Base-by-base conservation (phyloP, 1,140 invertebrate genomes). In the Bombus difficillimus region DNA sequence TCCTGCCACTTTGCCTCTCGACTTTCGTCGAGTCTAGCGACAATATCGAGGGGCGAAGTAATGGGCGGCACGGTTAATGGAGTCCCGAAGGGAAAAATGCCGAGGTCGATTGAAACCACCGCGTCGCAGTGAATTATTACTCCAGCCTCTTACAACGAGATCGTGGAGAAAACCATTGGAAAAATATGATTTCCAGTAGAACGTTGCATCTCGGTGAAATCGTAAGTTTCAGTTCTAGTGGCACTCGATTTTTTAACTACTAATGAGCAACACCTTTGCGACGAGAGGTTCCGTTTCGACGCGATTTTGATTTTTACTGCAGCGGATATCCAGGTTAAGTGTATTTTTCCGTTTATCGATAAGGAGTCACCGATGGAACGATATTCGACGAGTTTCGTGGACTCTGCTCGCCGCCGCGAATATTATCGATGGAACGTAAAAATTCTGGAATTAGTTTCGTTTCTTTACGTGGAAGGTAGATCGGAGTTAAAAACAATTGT, bases 51-150 rank as follows among this genome's bases (percentile, higher is more conserved):
- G 22, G n/a, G 47, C 66, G 13, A 62, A 25, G 47, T 84, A 84
- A 84, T 71, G 82, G 47, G 47, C 47, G 47, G 75, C 39, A 59
- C 28, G 12, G 64, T 76, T 84, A 78, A 84, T 84, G 76, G 83
- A 53, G 22, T 71, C 13, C 8, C 18, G 47, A 57, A 71, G 71
- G 47, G 47, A 59, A n/a, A 59, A 64, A 37, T 37, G 57, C 1
- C 71, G n/a, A 57, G 37, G 64, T 41, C 41, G 75, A 78, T 84
- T 41, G 81, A 34, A 57, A 78, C 34, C 37, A 78, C 34, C 37
- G 76, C 39, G 76, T 64, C 76, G 32, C 39, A 32, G 22, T 75
- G 73, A 76, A 76, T 76, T 76, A 76, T 76, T 64, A 59, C 75
- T 25, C 18, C 28, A 25, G 6, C 57, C 57, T 22, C 34, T 12